Evolutionary conservation across 1,140 invertebrate species (phyloP).

Genomic region (Brachionus rotundiformis): DNA sequence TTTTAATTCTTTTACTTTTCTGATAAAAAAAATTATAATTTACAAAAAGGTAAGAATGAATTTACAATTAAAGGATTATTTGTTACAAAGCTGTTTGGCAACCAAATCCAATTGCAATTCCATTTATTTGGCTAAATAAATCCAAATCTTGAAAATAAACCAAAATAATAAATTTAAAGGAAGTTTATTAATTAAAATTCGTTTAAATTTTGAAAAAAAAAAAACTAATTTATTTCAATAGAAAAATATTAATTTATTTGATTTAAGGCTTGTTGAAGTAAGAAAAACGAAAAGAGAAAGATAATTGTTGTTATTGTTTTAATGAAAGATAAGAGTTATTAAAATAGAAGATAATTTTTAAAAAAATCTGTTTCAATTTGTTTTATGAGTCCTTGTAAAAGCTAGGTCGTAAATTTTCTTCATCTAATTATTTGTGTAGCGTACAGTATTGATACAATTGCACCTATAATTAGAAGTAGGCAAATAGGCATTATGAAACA

Average conservation of each 20-base stretch:
- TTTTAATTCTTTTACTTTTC: too few relatives aligned
- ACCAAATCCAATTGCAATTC: not conserved
- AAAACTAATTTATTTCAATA: not conserved
- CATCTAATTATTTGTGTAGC: conserved; percentile 15
- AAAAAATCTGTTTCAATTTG: not conserved
- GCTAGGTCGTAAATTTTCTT: not conserved
- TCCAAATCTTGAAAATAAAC: too few relatives aligned
- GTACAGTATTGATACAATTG: not conserved
- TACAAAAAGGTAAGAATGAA: not conserved
- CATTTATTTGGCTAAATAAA: too few relatives aligned
- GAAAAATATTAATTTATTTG: too few relatives aligned
- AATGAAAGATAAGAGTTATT: not conserved
- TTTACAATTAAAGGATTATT: not conserved
- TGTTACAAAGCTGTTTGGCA: not conserved
- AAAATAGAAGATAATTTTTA: not conserved
- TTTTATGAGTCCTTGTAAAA: conserved; percentile 28
- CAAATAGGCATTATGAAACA: conserved; percentile 10
- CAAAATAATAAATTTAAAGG: not conserved
- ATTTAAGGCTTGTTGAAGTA: too few relatives aligned
- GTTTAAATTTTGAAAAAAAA: not conserved
- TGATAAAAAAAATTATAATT: not conserved
- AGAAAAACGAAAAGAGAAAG: too few relatives aligned
- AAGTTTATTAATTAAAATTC: not conserved
- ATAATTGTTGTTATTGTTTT: too few relatives aligned
- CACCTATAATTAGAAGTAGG: not conserved